Conservation (phyloP, 2,888 invertebrate species). For the Hedychridium roseum region DNA sequence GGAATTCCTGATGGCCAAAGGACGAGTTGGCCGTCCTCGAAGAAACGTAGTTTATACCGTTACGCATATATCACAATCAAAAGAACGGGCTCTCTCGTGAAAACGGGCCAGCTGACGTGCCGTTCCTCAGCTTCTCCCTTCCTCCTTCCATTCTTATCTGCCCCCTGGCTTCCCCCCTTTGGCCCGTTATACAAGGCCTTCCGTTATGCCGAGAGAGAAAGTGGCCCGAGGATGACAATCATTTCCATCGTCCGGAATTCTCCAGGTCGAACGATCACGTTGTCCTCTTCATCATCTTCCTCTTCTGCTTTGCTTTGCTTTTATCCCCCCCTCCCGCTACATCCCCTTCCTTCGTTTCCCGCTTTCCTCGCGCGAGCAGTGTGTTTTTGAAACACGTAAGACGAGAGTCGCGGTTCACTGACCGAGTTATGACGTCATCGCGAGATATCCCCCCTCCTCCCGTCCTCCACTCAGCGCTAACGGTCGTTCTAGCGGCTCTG, state of each 20-base stretch:
- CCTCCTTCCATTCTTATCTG: slow-evolving; percentile 14
- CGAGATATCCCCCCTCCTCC: slow-evolving; percentile 16
- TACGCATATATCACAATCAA: slow-evolving; percentile 22
- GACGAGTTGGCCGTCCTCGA: no score
- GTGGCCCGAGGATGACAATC: slow-evolving; percentile 34
- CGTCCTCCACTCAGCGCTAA: background rate
- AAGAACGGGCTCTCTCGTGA: slow-evolving; percentile 18
- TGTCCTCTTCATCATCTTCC: no score
- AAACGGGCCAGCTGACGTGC: slow-evolving; percentile 22
- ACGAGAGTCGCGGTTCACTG: slow-evolving; percentile 52
- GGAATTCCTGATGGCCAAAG: no score
- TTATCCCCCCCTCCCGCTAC: no score
- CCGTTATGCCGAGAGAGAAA: slow-evolving; percentile 45
- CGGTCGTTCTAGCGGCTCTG: no score
- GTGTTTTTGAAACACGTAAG: slow-evolving; percentile 53
- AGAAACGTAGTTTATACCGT: no score
- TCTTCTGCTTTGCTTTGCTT: no score
- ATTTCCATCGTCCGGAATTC: no score
- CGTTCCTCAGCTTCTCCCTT: slow-evolving; percentile 32
- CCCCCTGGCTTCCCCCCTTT: background rate
- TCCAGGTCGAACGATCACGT: no score
- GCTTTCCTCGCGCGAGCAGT: background rate
- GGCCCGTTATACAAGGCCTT: slow-evolving; percentile 38
- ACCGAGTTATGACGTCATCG: slow-evolving; percentile 59
- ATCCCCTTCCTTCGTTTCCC: background rate